phyloP scores from a whole-genome alignment of 2,797 vertebrate genomes.

The Clarias pachynema region DNA sequence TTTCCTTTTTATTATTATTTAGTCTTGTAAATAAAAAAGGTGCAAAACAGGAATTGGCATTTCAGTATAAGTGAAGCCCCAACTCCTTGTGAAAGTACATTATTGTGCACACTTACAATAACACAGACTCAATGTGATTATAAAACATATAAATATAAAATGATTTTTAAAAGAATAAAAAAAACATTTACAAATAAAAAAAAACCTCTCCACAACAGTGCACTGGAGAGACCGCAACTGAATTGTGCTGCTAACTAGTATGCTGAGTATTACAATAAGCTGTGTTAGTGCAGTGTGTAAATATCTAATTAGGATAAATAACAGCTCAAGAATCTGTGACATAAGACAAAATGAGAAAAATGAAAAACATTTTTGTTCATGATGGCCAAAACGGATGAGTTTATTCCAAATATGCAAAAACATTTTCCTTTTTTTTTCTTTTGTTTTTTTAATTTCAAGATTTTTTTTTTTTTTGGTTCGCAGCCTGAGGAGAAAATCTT shows the following conservation, averaged over 20 bases:
- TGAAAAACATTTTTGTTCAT: constrained; percentile 5
- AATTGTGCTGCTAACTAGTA: constrained; percentile 21
- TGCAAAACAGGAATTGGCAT: constrained; percentile 12
- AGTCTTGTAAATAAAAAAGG: constrained; percentile 15
- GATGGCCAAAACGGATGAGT: neutral
- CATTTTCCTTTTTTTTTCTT: neutral
- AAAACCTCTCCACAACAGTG: neutral
- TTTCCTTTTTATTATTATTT: neutral
- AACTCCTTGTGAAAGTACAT: constrained; percentile 17
- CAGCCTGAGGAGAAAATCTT: constrained; percentile 74
- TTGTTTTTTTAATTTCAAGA: neutral
- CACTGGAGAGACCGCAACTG: constrained; percentile 20
- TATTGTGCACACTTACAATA: constrained; percentile 16
- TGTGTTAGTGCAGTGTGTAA: constrained; percentile 61
- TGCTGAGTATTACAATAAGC: constrained; percentile 33
- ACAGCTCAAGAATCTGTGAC: constrained; percentile 51
- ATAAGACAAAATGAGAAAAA: constrained; percentile 36
- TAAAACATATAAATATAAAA: constrained; percentile 22
- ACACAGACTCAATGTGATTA: neutral
- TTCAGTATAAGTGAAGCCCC: neutral
- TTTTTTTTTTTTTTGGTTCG: neutral
- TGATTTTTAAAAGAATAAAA: neutral
- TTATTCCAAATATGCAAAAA: constrained; percentile 62
- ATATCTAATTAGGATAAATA: constrained; percentile 64
- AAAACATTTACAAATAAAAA: neutral